A percentile compares a stretch with the other conserved stretches of the same genome.
phyloP scores from a whole-genome alignment of 2,797 vertebrate species.

The Melanotaenia boesemani region DNA sequence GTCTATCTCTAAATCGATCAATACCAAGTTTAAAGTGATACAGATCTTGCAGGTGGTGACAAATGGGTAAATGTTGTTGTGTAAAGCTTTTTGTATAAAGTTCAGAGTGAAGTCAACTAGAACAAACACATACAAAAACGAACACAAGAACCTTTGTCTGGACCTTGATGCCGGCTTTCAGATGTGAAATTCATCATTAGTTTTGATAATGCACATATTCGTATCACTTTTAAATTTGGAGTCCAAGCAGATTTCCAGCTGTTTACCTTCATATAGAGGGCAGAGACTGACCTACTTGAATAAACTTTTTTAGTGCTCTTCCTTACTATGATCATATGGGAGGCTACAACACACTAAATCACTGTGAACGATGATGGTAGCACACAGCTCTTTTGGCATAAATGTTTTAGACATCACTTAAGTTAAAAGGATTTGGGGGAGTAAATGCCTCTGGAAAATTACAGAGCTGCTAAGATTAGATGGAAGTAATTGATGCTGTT shows the following conservation, averaged over 20 bases:
- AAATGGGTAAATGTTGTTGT: too few species aligned
- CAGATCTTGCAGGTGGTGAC: too few species aligned
- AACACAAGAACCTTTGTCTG: background rate
- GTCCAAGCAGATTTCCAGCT: background rate
- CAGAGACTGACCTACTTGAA: background rate
- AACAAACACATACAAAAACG: too few species aligned
- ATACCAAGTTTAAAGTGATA: background rate
- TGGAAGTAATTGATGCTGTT: conserved; percentile 22
- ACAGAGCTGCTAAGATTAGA: conserved; percentile 15
- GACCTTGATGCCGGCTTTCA: background rate
- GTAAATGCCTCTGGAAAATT: conserved; percentile 19
- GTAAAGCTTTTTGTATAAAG: too few species aligned
- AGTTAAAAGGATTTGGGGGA: conserved; percentile 13
- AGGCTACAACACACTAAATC: conserved; percentile 33
- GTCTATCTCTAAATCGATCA: background rate
- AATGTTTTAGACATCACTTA: conserved; percentile 29
- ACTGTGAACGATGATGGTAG: conserved; percentile 20
- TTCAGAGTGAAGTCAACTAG: too few species aligned
- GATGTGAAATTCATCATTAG: background rate
- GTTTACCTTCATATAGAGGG: background rate
- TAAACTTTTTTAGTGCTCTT: background rate
- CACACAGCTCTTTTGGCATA: conserved; percentile 5
- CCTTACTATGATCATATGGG: background rate
- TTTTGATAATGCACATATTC: background rate
- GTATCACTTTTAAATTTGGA: conserved; percentile 4